Evolutionary conservation across 2,888 invertebrate genomes (phyloP).

Genomic region (Torymus tubicola): DNA sequence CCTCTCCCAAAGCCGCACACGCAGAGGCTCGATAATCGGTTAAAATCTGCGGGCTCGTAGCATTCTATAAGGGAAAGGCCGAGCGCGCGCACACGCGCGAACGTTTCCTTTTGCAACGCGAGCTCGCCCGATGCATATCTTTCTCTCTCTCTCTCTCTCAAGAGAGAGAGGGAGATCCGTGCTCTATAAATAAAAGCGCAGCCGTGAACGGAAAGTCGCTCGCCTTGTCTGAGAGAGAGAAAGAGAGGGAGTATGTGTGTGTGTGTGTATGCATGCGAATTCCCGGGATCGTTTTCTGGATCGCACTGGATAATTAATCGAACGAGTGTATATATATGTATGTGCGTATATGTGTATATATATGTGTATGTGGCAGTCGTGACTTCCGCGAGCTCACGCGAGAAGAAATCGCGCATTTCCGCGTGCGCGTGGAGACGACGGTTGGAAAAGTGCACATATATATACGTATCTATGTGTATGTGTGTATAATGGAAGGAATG

Average conservation of each 20-base stretch:
- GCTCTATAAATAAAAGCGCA: constrained; percentile 72
- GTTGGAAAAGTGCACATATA: no score
- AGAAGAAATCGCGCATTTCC: constrained; percentile 2
- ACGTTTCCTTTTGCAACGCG: constrained; percentile 8
- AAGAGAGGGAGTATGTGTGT: no score
- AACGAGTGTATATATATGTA: not conserved
- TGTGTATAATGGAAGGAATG: no score
- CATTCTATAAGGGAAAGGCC: constrained; percentile 41
- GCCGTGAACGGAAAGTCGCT: constrained; percentile 74
- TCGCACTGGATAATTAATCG: constrained; percentile 60
- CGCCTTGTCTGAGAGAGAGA: constrained; percentile 64
- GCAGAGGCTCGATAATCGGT: not conserved
- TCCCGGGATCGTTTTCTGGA: constrained; percentile 71
- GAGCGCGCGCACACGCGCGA: not conserved
- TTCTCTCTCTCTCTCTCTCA: not conserved
- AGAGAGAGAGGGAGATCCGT: constrained; percentile 34
- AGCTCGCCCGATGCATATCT: constrained; percentile 2
- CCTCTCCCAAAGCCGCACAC: not conserved
- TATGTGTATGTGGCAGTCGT: not conserved
- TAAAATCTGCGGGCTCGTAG: no score
- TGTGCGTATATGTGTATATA: no score
- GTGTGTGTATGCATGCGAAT: constrained; percentile 63
- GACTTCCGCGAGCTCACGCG: constrained; percentile 21
- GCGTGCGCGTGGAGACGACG: no score
- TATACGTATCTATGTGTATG: no score